Percentiles rank a stretch among this genome's conserved stretches.
phyloP scores from a whole-genome alignment of 2,888 invertebrate genomes.

The Oxyteleia sp. region DNA sequence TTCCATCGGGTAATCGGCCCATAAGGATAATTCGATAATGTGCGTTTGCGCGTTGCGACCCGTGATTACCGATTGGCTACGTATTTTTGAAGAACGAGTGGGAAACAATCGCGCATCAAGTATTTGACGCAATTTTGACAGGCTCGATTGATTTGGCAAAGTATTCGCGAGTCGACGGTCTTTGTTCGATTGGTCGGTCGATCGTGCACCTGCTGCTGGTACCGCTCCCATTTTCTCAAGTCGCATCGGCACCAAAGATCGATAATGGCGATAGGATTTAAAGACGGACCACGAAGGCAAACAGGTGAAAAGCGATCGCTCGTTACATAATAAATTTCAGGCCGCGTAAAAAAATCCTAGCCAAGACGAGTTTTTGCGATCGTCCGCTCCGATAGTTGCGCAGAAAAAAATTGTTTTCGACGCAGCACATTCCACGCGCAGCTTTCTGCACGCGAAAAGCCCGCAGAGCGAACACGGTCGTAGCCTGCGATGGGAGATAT shows the following conservation, averaged over 20 bases:
- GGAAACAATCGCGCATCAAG: slow-evolving; percentile 69
- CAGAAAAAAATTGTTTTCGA: slow-evolving; percentile 23
- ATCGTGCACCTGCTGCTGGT: slow-evolving; percentile 66
- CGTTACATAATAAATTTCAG: slow-evolving; percentile 49
- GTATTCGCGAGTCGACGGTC: slow-evolving; percentile 22
- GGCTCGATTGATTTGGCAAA: neutral
- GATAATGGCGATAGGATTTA: slow-evolving; percentile 61
- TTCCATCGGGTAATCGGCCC: slow-evolving; percentile 60
- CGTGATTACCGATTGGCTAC: slow-evolving; percentile 84
- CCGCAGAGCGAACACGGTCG: slow-evolving; percentile 18
- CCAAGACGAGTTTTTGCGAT: slow-evolving; percentile 17
- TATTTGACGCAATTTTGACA: slow-evolving; percentile 7
- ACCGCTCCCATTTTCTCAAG: slow-evolving; percentile 59
- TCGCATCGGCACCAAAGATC: slow-evolving; percentile 51
- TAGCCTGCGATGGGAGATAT: slow-evolving; percentile 41
- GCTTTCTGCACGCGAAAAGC: slow-evolving; percentile 32
- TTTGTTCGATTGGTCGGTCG: slow-evolving; percentile 57
- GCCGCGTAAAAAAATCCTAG: slow-evolving; percentile 31
- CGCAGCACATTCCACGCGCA: slow-evolving; percentile 24
- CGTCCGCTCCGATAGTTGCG: slow-evolving; percentile 16
- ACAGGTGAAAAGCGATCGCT: slow-evolving; percentile 64
- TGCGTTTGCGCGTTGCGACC: slow-evolving; percentile 72
- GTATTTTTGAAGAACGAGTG: slow-evolving; percentile 77
- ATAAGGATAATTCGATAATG: slow-evolving; percentile 80
- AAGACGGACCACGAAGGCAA: slow-evolving; percentile 40